Evolutionary conservation across 2,113 vertebrate species (phyloP).

Genomic region (Clupea harengus): DNA sequence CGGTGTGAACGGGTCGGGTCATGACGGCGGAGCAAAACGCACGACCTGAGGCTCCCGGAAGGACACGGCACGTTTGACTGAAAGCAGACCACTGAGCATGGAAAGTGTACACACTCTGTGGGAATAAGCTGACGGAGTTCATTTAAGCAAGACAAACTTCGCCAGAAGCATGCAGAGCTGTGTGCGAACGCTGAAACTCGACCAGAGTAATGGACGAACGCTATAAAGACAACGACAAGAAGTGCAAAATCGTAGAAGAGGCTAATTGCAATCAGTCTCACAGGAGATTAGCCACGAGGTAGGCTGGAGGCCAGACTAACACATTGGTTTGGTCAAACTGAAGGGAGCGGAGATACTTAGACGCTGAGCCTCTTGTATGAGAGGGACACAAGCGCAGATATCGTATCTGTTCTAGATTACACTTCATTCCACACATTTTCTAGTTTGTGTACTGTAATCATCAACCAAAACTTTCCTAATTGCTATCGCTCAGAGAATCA

Average conservation of each 20-base stretch:
- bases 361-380: not conserved
- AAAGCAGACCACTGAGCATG: constrained; percentile 5
- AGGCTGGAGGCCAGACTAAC: not conserved
- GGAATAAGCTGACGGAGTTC: constrained; percentile 3
- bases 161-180: not conserved
- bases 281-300: not conserved
- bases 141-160: not conserved
- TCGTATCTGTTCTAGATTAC: not conserved
- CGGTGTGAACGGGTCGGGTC: not conserved
- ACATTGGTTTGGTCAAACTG: not conserved
- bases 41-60: not conserved
- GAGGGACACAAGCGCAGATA: not conserved
- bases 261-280: not conserved
- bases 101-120: constrained; percentile 1
- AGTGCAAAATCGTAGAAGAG: not conserved
- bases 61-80: not conserved
- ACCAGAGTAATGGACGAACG: not conserved
- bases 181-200: not conserved
- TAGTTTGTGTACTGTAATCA: not conserved
- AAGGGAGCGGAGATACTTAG: not conserved
- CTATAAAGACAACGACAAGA: not conserved
- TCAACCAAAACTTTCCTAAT: constrained; percentile 9
- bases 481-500: not conserved
- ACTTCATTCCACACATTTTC: not conserved
- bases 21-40: not conserved